Conservation (phyloP, 2,113 vertebrate genomes). For the Cyanistes caeruleus region DNA sequence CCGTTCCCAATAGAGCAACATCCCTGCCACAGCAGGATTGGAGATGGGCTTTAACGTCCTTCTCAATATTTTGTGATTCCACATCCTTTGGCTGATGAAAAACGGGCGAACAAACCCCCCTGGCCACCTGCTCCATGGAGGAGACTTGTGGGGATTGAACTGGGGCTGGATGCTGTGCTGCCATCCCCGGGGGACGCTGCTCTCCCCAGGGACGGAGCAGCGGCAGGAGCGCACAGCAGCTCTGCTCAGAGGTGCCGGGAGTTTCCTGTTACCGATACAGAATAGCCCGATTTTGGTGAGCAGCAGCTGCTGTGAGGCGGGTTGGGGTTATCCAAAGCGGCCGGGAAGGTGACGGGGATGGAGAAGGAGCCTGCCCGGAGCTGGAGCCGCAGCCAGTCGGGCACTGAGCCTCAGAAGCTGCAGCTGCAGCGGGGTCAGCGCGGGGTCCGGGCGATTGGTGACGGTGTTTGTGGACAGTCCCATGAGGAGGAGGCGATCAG, state of each 20-base stretch:
- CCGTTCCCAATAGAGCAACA: too few species aligned
- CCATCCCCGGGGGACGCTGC: background rate
- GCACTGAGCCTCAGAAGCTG: background rate
- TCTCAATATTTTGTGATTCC: background rate
- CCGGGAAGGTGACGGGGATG: rapidly evolving
- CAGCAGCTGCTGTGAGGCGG: constrained; percentile 11
- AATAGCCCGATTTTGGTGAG: constrained; percentile 1
- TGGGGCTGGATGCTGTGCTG: background rate
- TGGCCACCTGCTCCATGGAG: rapidly evolving
- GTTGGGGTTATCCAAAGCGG: background rate
- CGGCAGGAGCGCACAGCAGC: background rate
- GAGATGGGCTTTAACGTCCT: background rate
- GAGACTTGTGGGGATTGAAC: background rate
- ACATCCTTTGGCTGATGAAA: background rate
- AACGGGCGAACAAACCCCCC: rapidly evolving
- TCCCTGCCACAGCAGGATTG: background rate
- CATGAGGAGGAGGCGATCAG: constrained; percentile 35
- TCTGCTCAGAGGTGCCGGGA: background rate
- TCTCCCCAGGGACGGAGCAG: background rate
- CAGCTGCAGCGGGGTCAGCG: background rate
- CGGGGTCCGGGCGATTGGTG: background rate
- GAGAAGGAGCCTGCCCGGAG: background rate
- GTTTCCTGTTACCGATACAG: constrained; percentile 47
- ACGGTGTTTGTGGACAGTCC: background rate
- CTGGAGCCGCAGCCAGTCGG: background rate